Conservation (phyloP, 2,113 vertebrate species). For the Chaenocephalus aceratus region DNA sequence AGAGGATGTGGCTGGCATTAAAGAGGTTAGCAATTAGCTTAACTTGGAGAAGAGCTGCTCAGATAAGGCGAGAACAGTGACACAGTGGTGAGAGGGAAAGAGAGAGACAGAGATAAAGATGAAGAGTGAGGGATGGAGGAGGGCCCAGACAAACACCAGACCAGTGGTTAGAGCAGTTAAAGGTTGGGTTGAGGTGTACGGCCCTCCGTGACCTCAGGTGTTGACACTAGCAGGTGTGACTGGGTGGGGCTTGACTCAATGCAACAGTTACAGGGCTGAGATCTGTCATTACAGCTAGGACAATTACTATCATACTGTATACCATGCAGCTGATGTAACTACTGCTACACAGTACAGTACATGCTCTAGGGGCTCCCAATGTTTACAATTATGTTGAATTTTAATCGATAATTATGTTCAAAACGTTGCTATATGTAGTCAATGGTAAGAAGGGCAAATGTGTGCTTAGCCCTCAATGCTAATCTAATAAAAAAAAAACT, state of each 20-base stretch:
- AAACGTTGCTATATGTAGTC: constrained; percentile 22
- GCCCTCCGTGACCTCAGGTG: constrained; percentile 67
- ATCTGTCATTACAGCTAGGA: constrained; percentile 59
- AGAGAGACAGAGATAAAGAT: constrained; percentile 42
- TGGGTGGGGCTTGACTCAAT: constrained; percentile 43
- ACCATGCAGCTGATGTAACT: constrained; percentile 31
- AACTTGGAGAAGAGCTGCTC: constrained; percentile 64
- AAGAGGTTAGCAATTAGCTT: constrained; percentile 74
- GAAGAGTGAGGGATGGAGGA: constrained; percentile 44
- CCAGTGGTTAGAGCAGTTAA: constrained; percentile 69
- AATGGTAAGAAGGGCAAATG: constrained; percentile 16
- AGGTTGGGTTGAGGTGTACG: constrained; percentile 44
- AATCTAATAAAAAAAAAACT: constrained; percentile 42
- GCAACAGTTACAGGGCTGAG: constrained; percentile 56
- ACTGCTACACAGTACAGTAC: background rate
- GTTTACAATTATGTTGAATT: constrained; percentile 6
- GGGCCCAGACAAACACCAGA: constrained; percentile 64
- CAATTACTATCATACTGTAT: constrained; percentile 57
- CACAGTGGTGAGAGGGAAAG: constrained; percentile 15
- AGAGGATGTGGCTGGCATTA: constrained; percentile 73
- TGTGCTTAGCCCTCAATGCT: constrained; percentile 39
- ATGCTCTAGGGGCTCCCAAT: background rate
- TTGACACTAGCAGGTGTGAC: constrained; percentile 74
- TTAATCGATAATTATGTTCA: constrained; percentile 34
- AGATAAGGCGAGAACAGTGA: constrained; percentile 72